These are phyloP conservation scores for Epinotia demarniana DNA, from an alignment of 2,888 invertebrate species.

Conservation along the genomic window DNA sequence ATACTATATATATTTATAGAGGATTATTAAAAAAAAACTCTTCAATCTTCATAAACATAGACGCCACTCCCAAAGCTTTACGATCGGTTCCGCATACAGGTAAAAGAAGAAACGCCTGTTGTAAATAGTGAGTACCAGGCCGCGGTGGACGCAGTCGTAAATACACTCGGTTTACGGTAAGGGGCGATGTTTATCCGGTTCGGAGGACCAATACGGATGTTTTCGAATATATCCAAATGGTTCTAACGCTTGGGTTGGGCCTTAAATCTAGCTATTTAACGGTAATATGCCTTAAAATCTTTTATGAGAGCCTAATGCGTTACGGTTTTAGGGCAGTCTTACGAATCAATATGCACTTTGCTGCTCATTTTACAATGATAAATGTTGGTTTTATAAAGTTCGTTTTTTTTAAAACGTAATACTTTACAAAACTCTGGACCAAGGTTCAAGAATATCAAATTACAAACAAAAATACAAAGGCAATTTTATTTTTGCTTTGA, in stretches of 20 bases:
- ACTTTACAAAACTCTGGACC: neutral
- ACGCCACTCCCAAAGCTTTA: conserved; percentile 22
- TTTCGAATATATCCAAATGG: conserved; percentile 18
- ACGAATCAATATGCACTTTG: neutral
- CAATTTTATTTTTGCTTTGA: neutral
- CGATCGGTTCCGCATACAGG: conserved; percentile 30
- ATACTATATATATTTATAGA: neutral
- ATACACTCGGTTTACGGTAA: conserved; percentile 55
- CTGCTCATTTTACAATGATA: neutral
- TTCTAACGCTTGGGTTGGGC: conserved; percentile 4
- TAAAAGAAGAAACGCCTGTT: conserved; percentile 25
- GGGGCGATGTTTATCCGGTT: conserved; percentile 52
- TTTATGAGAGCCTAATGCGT: neutral
- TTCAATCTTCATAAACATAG: conserved; percentile 23
- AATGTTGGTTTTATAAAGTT: too few species aligned
- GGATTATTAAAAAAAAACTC: conserved; percentile 5
- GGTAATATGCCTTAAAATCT: neutral
- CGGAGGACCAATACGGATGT: conserved; percentile 47
- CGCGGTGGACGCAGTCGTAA: conserved; percentile 51
- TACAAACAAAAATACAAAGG: neutral
- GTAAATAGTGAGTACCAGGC: conserved; percentile 30
- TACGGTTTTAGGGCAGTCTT: neutral
- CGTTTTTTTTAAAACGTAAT: neutral
- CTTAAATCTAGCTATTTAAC: conserved; percentile 5
- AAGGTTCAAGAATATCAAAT: neutral